Base-by-base conservation (phyloP, 1,140 invertebrate genomes). In the Cotesia glomerata region DNA sequence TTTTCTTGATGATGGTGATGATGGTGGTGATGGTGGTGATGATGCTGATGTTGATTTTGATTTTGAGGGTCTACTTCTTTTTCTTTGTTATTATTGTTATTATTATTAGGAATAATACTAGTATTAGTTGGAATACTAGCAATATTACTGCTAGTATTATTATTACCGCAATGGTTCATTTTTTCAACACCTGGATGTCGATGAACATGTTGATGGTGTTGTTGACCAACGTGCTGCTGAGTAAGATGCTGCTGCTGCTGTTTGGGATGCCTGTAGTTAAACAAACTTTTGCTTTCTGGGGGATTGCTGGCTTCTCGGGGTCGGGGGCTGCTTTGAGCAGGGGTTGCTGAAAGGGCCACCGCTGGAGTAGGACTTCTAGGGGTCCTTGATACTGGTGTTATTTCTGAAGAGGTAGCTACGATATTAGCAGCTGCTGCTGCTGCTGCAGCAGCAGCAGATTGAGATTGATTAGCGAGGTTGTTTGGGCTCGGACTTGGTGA, bases 401-500 rank as follows among this genome's bases (percentile, higher is more conserved):
- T 71, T 5, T 26, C 18, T 54, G 45, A 51, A 26, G 36, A 32
- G 54, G 56, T 1, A 70, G 77, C 36, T 71, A 51, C 68, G 54
- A 69, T 26, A 74, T 76, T 35, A 34, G 77, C 63, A 74, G 77
- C 45, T 32, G 77, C 63, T 16, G 75, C 72, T 14, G 76, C 65
- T n/a, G 52, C 52, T 4, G 66, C 11, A 2, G 66, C 36, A 1
- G 71, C 14, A 4, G 74, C 51, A 0, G 62, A 63, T 59, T 78
- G 76, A 34, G 78, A 72, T 74, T 80, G 82, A 72, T 66, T 78
- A 5, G 78, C 72, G 45, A 84, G 76, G 75, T 85, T 84, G 34
- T 80, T 84, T 56, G 84, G 86, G 58, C 92, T 93, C 1, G 91
- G 90, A 65, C 92, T 93, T 1, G 91, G 90, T 64, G 94, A 92